phyloP scores from a whole-genome alignment of 2,113 vertebrate genomes.

The Vidua chalybeata region DNA sequence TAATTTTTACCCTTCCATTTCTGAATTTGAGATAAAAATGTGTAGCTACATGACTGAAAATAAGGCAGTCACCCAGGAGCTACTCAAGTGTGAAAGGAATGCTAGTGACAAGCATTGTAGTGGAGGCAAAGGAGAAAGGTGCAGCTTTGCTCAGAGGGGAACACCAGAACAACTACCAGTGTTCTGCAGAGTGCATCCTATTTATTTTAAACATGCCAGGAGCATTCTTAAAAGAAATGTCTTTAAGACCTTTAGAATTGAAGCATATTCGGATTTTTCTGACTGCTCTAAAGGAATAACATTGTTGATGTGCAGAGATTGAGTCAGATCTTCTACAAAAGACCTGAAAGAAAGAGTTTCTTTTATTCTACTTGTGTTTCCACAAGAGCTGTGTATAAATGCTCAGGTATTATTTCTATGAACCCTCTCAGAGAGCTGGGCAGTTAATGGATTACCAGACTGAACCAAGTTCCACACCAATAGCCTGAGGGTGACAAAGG shows the following conservation, averaged over 20 bases:
- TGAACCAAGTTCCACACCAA: not conserved
- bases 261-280: not conserved
- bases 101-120: not conserved
- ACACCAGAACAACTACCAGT: not conserved
- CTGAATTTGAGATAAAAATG: not conserved
- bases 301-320: not conserved
- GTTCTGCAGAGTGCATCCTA: not conserved
- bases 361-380: not conserved
- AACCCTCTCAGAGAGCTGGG: not conserved
- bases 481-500: not conserved
- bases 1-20: not conserved
- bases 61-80: not conserved
- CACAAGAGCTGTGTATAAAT: not conserved
- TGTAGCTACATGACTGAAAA: not conserved
- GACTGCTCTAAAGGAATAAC: not conserved
- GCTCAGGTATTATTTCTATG: not conserved
- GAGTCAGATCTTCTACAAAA: not conserved
- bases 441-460: not conserved
- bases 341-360: not conserved
- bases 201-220: not conserved
- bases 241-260: not conserved
- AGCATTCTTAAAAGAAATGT: not conserved
- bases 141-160: not conserved
- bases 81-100: not conserved
- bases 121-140: not conserved